Percentiles rank a stretch among this genome's conserved stretches.
Evolutionary conservation across 1,140 invertebrate species (phyloP).

Genomic region (Drosophila saltans): DNA sequence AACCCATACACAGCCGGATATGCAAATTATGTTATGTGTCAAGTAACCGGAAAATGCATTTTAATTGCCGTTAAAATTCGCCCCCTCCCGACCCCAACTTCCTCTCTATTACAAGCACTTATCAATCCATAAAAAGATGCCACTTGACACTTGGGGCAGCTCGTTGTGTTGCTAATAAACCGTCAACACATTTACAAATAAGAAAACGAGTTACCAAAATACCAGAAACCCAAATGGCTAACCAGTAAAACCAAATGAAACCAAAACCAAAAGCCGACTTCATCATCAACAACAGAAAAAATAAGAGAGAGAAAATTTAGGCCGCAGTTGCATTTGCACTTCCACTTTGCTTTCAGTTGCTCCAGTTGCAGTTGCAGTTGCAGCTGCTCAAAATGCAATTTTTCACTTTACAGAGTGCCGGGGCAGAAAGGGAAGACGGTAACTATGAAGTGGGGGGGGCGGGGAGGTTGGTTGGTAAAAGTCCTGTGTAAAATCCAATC

Average conservation of each 20-base stretch:
- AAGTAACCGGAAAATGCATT: slow-evolving; percentile 83
- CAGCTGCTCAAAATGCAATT: slow-evolving; percentile 80
- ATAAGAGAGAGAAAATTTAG: slow-evolving; percentile 19
- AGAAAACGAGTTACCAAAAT: slow-evolving; percentile 80
- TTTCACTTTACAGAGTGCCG: slow-evolving; percentile 64
- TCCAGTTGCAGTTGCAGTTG: slow-evolving; percentile 27
- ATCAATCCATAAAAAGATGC: slow-evolving; percentile 32
- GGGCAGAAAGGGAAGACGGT: not conserved
- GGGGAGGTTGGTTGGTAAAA: not conserved
- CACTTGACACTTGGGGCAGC: too few relatives aligned
- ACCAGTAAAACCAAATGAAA: slow-evolving; percentile 79
- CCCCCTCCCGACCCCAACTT: slow-evolving; percentile 31
- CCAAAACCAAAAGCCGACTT: slow-evolving; percentile 76
- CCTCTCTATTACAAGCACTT: slow-evolving; percentile 48
- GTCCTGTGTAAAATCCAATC: slow-evolving; percentile 73
- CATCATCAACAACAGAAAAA: slow-evolving; percentile 68
- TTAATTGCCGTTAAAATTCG: slow-evolving; percentile 80
- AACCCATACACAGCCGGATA: slow-evolving; percentile 45
- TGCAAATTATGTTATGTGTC: slow-evolving; percentile 83
- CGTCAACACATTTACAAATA: slow-evolving; percentile 27
- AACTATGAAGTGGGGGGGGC: not conserved
- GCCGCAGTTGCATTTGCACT: slow-evolving; percentile 42
- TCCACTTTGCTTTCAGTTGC: not conserved
- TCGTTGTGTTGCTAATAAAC: slow-evolving; percentile 28
- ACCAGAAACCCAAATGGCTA: slow-evolving; percentile 67